Evolutionary conservation across 1,140 invertebrate genomes (phyloP).

Genomic region (Mercenaria mercenaria): DNA sequence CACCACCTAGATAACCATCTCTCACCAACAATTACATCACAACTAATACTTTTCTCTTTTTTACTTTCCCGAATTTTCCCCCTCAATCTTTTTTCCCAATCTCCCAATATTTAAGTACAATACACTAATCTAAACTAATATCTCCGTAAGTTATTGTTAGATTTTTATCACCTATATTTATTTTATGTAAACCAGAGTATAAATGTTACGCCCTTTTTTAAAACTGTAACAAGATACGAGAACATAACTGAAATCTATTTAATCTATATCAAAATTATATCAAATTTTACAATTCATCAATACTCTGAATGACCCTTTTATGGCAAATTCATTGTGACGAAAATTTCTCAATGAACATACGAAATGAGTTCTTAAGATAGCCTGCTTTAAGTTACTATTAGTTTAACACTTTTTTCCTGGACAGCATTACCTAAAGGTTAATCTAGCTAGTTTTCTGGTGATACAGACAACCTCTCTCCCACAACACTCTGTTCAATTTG

Average conservation of each 20-base stretch:
- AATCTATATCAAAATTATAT: conserved; percentile 3
- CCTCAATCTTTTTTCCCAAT: background rate
- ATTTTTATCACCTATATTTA: conserved; percentile 1
- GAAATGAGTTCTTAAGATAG: no score
- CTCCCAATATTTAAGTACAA: background rate
- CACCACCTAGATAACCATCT: background rate
- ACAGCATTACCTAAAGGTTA: no score
- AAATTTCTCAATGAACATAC: no score
- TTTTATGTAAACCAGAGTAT: background rate
- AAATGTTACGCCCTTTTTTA: background rate
- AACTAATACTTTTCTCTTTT: background rate
- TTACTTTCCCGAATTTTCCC: no score
- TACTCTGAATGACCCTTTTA: background rate
- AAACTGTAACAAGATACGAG: conserved; percentile 1
- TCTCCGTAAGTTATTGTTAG: conserved; percentile 1
- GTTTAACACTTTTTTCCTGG: no score
- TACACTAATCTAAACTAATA: background rate
- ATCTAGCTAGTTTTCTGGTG: no score
- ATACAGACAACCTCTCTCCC: no score
- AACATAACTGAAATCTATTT: conserved; percentile 6
- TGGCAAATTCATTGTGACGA: no score
- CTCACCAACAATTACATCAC: background rate
- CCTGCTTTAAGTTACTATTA: no score
- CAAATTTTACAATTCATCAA: conserved; percentile 6
- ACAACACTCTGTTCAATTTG: no score